These are phyloP conservation scores for Colossoma macropomum DNA, from an alignment of 2,113 vertebrate genomes.

Conservation along the genomic window DNA sequence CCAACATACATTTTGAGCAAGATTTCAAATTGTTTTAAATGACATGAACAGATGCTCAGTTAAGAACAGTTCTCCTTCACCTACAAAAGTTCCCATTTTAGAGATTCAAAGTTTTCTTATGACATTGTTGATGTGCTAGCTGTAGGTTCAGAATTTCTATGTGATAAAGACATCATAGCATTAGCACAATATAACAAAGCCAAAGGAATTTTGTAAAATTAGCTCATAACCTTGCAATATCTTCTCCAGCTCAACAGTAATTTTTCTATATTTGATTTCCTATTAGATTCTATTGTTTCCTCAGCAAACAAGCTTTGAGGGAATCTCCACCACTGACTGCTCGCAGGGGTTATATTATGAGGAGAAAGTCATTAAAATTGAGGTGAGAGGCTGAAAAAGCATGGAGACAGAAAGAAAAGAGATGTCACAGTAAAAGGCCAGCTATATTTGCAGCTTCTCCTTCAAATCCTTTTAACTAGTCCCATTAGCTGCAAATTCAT, in stretches of 20 bases:
- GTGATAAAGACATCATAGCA: not conserved
- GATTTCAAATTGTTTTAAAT: too few species aligned
- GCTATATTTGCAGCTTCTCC: constrained; percentile 3
- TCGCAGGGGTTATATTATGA: constrained; percentile 4
- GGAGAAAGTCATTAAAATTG: constrained; percentile 35
- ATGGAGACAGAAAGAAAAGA: not conserved
- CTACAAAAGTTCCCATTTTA: too few species aligned
- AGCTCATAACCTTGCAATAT: not conserved
- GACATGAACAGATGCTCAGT: too few species aligned
- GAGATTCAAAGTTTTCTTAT: too few species aligned
- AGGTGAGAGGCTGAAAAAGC: constrained; percentile 23
- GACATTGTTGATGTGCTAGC: not conserved
- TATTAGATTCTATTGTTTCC: not conserved
- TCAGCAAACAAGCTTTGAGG: not conserved
- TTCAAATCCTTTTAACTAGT: constrained; percentile 14
- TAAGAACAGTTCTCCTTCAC: too few species aligned
- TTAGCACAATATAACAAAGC: not conserved
- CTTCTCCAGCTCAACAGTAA: not conserved
- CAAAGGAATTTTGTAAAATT: not conserved
- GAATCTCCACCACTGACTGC: not conserved
- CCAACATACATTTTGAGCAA: too few species aligned
- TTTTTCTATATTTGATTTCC: not conserved
- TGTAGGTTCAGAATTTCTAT: not conserved
- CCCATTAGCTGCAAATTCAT: constrained; percentile 44
- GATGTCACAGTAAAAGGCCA: constrained; percentile 26